phyloP scores from a whole-genome alignment of 2,113 vertebrate species.

The Gadus macrocephalus region DNA sequence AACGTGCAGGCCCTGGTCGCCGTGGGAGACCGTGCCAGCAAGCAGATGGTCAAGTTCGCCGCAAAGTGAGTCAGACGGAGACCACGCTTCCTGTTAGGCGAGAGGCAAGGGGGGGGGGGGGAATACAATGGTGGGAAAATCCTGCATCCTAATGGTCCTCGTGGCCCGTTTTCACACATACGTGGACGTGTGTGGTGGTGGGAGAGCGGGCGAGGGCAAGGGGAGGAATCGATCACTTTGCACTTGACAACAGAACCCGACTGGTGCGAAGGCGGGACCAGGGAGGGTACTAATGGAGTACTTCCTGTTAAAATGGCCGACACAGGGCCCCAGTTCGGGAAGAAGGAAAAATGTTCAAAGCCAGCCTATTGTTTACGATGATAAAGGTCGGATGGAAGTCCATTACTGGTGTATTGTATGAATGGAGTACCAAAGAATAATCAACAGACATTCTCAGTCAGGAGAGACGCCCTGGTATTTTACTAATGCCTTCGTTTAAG shows the following conservation, averaged over 20 bases:
- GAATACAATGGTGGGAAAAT: slow-evolving; percentile 97
- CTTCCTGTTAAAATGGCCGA: slow-evolving; percentile 64
- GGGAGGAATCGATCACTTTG: slow-evolving; percentile 77
- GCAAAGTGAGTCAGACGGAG: slow-evolving; percentile 91
- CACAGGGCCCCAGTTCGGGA: slow-evolving; percentile 38
- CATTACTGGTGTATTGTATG: slow-evolving; percentile 22
- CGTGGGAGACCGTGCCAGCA: slow-evolving; percentile 96
- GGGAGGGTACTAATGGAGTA: slow-evolving; percentile 54
- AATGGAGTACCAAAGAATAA: no score
- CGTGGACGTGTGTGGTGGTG: slow-evolving; percentile 35
- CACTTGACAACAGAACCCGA: slow-evolving; percentile 63
- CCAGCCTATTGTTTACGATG: slow-evolving; percentile 49
- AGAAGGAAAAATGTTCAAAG: slow-evolving; percentile 43
- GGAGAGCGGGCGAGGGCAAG: slow-evolving; percentile 40
- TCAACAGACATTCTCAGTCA: no score
- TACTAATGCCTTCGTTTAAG: no score
- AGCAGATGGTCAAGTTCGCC: slow-evolving; percentile 99
- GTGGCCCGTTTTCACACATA: slow-evolving; percentile 88
- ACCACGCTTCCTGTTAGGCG: slow-evolving; percentile 86
- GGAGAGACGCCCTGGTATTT: no score
- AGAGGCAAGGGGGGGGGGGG: slow-evolving; percentile 50
- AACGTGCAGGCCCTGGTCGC: slow-evolving; percentile 95
- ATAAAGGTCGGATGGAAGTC: slow-evolving; percentile 32
- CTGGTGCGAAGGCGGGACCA: slow-evolving; percentile 49
- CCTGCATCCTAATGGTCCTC: slow-evolving; percentile 66